Percentiles rank a stretch among this genome's conserved stretches.
These are phyloP conservation scores for Chrysomela aeneicollis DNA, from an alignment of 2,888 invertebrate genomes.

Conservation along the genomic window DNA sequence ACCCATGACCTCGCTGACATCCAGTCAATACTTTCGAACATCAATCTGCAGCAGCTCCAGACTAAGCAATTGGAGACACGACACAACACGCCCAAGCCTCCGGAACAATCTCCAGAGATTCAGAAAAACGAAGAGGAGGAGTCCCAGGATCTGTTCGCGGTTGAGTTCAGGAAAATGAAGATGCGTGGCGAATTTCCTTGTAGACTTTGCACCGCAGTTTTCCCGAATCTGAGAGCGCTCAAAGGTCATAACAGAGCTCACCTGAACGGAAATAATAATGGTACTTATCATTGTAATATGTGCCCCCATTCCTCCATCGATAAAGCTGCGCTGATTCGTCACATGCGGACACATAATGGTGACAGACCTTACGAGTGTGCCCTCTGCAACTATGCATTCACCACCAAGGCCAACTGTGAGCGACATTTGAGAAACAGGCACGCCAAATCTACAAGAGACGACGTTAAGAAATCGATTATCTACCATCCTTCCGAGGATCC, in stretches of 20 bases:
- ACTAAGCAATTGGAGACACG: constrained; percentile 50
- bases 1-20: constrained; percentile 86
- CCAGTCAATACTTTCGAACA: constrained; percentile 82
- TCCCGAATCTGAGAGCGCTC: constrained; percentile 86
- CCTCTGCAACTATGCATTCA: constrained; percentile 95
- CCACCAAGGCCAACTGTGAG: constrained; percentile 97
- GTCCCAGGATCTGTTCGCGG: constrained; percentile 83
- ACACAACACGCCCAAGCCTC: constrained; percentile 34
- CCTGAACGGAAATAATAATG: constrained; percentile 75
- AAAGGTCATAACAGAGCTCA: constrained; percentile 92
- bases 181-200: constrained; percentile 90
- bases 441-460: constrained; percentile 84
- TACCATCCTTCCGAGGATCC: constrained; percentile 88
- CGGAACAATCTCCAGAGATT: constrained; percentile 44
- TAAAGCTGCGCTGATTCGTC: constrained; percentile 89
- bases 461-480: constrained; percentile 87
- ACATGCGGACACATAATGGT: constrained; percentile 94
- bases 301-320: constrained; percentile 89
- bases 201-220: constrained; percentile 85
- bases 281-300: constrained; percentile 92
- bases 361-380: constrained; percentile 94
- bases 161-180: constrained; percentile 89
- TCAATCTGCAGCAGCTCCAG: constrained; percentile 73
- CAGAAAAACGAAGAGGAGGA: constrained; percentile 70
- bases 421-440: constrained; percentile 92